These are phyloP conservation scores for Toxotes lorentzi DNA, from an alignment of 2,797 vertebrate species.

Conservation along the genomic window DNA sequence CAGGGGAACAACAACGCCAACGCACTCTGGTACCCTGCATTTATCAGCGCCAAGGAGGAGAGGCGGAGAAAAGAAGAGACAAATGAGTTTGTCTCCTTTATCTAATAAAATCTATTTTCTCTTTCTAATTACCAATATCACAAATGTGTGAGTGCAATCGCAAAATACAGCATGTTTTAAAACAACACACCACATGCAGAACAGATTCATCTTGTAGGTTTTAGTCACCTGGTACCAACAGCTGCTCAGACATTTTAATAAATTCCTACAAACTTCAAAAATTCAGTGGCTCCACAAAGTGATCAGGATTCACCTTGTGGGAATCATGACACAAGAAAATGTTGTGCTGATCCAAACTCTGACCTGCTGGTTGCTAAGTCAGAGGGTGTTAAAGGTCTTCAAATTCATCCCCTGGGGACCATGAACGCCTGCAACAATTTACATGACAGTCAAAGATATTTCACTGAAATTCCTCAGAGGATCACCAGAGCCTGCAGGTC, in stretches of 20 bases:
- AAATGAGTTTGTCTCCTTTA: background rate
- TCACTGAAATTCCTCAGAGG: background rate
- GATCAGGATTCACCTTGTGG: background rate
- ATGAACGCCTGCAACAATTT: background rate
- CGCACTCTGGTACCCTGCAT: conserved; percentile 26
- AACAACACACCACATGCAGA: too few relatives aligned
- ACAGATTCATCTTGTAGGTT: too few relatives aligned
- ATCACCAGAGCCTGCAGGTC: background rate
- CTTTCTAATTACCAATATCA: background rate
- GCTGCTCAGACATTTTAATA: too few relatives aligned
- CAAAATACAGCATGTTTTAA: too few relatives aligned
- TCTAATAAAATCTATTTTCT: background rate
- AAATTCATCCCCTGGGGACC: background rate
- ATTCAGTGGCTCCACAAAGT: background rate
- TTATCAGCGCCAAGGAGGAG: conserved; percentile 14
- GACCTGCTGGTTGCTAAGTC: background rate
- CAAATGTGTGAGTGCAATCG: background rate
- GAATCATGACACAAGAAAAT: background rate
- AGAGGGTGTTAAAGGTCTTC: background rate
- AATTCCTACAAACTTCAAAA: too few relatives aligned
- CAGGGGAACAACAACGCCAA: background rate
- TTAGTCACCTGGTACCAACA: too few relatives aligned
- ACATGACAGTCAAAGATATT: background rate
- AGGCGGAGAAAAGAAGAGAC: background rate
- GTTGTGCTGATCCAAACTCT: background rate